phyloP scores from a whole-genome alignment of 2,888 invertebrate genomes.

The Chirona hameri region DNA sequence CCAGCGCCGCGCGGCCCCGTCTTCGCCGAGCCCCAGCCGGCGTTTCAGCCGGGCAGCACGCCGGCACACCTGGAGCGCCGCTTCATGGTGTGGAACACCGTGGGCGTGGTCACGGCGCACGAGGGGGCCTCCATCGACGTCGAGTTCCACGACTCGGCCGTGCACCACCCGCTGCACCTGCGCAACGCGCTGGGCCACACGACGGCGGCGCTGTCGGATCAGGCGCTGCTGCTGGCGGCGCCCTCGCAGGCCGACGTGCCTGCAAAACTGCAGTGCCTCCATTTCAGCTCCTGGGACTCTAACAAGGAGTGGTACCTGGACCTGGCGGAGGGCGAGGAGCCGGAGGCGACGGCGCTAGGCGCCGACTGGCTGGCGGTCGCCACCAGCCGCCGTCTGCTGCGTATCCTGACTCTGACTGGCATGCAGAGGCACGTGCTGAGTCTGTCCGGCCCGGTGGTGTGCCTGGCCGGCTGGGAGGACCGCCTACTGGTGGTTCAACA shows the following conservation, averaged over 20 bases:
- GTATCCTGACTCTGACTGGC: slow-evolving; percentile 82
- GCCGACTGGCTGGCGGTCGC: slow-evolving; percentile 70
- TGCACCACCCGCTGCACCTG: slow-evolving; percentile 86
- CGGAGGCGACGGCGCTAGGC: slow-evolving; percentile 63
- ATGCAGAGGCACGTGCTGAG: slow-evolving; percentile 75
- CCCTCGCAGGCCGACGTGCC: slow-evolving; percentile 50
- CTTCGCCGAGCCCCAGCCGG: slow-evolving; percentile 56
- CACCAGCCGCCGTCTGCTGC: slow-evolving; percentile 67
- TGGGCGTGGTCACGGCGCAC: slow-evolving; percentile 84
- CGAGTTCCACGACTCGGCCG: slow-evolving; percentile 86
- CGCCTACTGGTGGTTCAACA: slow-evolving; percentile 64
- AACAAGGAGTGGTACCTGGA: slow-evolving; percentile 83
- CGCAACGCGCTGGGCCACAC: slow-evolving; percentile 79
- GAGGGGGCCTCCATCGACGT: slow-evolving; percentile 83
- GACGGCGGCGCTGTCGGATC: slow-evolving; percentile 78
- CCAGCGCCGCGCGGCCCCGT: slow-evolving; percentile 27
- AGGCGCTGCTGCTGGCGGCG: slow-evolving; percentile 73
- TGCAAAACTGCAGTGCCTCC: slow-evolving; percentile 65
- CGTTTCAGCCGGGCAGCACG: slow-evolving; percentile 88
- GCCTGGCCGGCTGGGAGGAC: slow-evolving; percentile 60
- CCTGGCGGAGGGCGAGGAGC: slow-evolving; percentile 74
- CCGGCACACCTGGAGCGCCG: slow-evolving; percentile 77
- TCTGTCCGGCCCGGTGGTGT: slow-evolving; percentile 68
- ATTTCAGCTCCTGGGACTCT: slow-evolving; percentile 60
- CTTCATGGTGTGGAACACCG: slow-evolving; percentile 84